These are phyloP conservation scores for Geococcyx californianus DNA, from an alignment of 2,113 vertebrate species.

Conservation along the genomic window DNA sequence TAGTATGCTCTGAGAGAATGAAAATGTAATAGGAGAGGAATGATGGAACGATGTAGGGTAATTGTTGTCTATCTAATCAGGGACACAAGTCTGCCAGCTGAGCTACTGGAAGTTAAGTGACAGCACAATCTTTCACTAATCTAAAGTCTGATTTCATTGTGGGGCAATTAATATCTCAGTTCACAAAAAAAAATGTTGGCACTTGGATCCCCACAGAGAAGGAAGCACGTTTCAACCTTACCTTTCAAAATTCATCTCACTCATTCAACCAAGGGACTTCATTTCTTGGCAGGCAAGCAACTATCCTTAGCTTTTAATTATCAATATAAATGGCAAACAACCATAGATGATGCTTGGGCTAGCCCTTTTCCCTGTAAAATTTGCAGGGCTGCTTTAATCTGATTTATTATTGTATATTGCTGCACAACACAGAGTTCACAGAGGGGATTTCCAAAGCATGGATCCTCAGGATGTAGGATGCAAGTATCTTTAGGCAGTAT, in stretches of 20 bases:
- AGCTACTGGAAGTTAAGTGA: neutral
- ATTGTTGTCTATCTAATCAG: neutral
- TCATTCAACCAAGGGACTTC: neutral
- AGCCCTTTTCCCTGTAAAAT: neutral
- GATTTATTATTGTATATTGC: neutral
- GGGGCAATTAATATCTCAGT: conserved; percentile 40
- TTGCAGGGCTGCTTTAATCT: neutral
- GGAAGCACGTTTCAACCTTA: neutral
- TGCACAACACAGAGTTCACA: neutral
- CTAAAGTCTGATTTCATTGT: conserved; percentile 5
- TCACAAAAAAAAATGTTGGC: conserved; percentile 15
- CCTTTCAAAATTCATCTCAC: conserved; percentile 13
- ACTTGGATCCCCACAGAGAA: neutral
- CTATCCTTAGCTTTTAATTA: conserved; percentile 37
- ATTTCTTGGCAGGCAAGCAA: conserved; percentile 11
- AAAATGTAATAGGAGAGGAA: neutral
- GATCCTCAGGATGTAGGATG: neutral
- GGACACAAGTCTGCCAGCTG: neutral
- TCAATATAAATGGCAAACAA: neutral
- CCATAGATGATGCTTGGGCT: neutral
- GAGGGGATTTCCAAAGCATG: neutral
- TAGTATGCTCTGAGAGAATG: neutral
- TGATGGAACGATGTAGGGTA: neutral
- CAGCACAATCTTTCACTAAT: conserved; percentile 5
- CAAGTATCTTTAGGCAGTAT: neutral